A percentile compares a stretch with the other conserved stretches of the same genome.
phyloP scores from a whole-genome alignment of 2,113 vertebrate species.

The Canis aureus region DNA sequence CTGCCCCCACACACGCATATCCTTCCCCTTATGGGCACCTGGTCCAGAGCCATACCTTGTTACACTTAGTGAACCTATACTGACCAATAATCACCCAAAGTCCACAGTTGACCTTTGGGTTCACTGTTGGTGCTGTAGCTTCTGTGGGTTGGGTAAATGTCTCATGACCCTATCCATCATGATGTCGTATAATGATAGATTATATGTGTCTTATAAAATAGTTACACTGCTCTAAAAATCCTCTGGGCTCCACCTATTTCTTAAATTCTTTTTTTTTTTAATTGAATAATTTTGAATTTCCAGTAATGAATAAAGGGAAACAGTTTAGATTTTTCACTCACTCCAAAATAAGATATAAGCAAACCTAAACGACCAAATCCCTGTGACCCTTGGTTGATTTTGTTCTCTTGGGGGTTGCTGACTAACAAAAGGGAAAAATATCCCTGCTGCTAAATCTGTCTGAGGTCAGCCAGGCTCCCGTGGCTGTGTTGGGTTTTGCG shows the following conservation, averaged over 20 bases:
- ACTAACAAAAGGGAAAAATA: neutral
- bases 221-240: neutral
- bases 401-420: neutral
- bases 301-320: neutral
- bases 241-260: neutral
- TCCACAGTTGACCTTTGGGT: neutral
- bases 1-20: accelerated
- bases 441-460: too few relatives aligned
- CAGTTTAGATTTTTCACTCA: conserved; percentile 19
- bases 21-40: neutral
- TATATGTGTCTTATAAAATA: neutral
- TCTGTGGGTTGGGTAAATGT: neutral
- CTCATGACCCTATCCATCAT: neutral
- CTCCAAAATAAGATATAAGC: conserved; percentile 32
- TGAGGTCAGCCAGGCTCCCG: neutral
- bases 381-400: neutral
- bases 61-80: neutral
- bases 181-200: too few relatives aligned
- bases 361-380: neutral
- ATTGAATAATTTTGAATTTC: conserved; percentile 10
- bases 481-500: neutral
- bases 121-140: neutral
- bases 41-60: neutral
- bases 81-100: neutral
- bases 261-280: conserved; percentile 5